Evolutionary conservation across 2,113 vertebrate species (phyloP), one percentile per base, ranked within the genome.

Genomic region (Mastomys coucha): DNA sequence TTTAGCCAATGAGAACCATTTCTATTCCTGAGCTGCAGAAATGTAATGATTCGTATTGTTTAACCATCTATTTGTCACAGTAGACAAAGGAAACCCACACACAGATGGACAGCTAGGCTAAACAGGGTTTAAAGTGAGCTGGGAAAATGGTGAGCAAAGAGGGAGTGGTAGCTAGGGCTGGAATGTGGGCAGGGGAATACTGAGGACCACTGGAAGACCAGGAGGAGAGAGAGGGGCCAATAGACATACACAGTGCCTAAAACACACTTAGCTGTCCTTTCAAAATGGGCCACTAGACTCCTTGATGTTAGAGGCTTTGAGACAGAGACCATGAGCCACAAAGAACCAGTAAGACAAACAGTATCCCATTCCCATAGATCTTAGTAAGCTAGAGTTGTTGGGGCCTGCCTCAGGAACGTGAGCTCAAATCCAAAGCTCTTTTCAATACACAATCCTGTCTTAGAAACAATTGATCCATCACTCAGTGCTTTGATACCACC

Each of bases 21-120:
- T 67, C 42, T n/a, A 93, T 36, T 89, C 95, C 63, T 42, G 76
- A 84, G 78, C 81, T 93, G 70, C 2, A 76, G 81, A 92, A 93
- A 8, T 63, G 11, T 22, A 81, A 75, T 53, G 39, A 69, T 84
- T 36, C 76, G n/a, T 33, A 12, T 65, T 60, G 16, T 75, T 93
- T 69, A 80, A 7, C 31, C 17, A 42, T 26, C 36, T 2, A 56
- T 72, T 85, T 94, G n/a, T 77, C 73, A 88, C 1, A 17, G 56
- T 1, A 31, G 70, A 31, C 86, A 89, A 3, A 78, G 67, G 39
- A 87, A 80, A 90, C 69, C 13, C 42, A 42, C 26, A 75, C 19
- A 42, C 1, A 73, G 51, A 26, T 7, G 7, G 4, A 49, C 28
- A 80, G 39, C 69, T 88, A 14, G 1, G 69, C 84, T 56, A 82